Evolutionary conservation across 37 sponge, comb jelly and placozoan genomes (phyloP), one percentile per base, ranked within the genome.

Genomic region (Ianthella basta): DNA sequence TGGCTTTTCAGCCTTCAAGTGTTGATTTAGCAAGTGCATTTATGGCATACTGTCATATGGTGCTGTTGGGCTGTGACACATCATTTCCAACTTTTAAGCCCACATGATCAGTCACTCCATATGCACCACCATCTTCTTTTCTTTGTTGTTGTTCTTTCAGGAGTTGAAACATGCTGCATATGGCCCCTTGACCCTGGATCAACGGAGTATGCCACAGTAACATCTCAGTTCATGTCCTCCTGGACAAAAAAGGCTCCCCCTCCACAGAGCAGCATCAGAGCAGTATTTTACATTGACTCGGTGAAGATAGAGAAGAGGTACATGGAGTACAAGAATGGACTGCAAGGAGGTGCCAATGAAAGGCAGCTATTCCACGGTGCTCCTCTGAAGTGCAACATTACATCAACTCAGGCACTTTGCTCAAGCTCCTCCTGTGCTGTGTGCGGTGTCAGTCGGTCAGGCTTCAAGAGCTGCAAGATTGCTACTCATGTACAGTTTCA

Each of bases 401-500:
- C 50, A 44, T 19, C 23, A 36, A 75, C 54, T 21, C 32, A 19
- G 16, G 40, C 2, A 19, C 55, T 80, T 36, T 80, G 81, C 32
- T 27, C 35, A 56, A 33, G 39, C 27, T 4, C 60, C 55, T 21
- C 36, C 8, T 91, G 91, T 80, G 81, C 81, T 20, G 55, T 83
- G 14, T 91, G 91, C 80, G 85, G 84, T 4, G 84, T 91, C 37
- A 74, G 81, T 56, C 60, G 40, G 64, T 55, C 0, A 38, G 82
- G 81, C 15, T 84, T 89, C 53, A 30, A 65, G 23, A 4, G 35
- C 23, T 21, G 35, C 15, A 44, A 54, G 33, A 65, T 85, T 36
- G 83, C 83, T 23, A 84, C 30, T 0, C 89, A 89, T 41, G 89
- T 93, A 21, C 87, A 85, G 35, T 92, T 94, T 79, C 80, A 86